Evolutionary conservation across 2,888 invertebrate species (phyloP).

Genomic region (Andrena praecox): DNA sequence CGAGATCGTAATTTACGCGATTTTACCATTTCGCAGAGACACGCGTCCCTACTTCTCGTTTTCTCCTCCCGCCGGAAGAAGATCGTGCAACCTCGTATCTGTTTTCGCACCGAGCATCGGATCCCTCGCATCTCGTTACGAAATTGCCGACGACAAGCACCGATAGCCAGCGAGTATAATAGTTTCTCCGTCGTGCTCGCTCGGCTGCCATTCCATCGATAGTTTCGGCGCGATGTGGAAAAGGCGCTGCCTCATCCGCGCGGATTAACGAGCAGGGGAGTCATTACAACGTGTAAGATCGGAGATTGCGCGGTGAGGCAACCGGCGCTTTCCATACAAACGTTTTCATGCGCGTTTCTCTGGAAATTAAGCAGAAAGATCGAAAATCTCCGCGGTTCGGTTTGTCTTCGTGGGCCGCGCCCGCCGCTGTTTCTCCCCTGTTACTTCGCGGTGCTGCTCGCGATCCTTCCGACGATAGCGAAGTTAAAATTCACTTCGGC

Average conservation of each 20-base stretch:
- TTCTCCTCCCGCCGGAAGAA: slow-evolving; percentile 3
- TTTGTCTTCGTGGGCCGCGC: background rate
- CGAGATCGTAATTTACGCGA: background rate
- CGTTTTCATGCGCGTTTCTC: slow-evolving; percentile 33
- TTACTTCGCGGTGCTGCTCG: background rate
- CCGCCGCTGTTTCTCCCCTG: background rate
- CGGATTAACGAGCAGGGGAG: slow-evolving; percentile 31
- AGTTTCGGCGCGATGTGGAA: slow-evolving; percentile 16
- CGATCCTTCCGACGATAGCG: slow-evolving; percentile 5
- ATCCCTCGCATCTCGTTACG: slow-evolving; percentile 6
- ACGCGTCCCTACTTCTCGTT: background rate
- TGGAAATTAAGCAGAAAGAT: slow-evolving; percentile 36
- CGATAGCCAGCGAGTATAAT: slow-evolving; percentile 4
- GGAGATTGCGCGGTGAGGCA: slow-evolving; percentile 17
- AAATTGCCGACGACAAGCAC: slow-evolving; percentile 17
- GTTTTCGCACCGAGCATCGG: background rate
- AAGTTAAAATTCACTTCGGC: background rate
- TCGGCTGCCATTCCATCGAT: slow-evolving; percentile 18
- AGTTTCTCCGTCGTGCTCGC: slow-evolving; percentile 3
- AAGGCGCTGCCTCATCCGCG: slow-evolving; percentile 25
- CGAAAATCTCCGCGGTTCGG: background rate
- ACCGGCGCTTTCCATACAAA: slow-evolving; percentile 18
- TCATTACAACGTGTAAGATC: slow-evolving; percentile 36
- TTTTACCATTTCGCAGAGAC: background rate
- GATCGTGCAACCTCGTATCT: slow-evolving; percentile 14